phyloP scores from a whole-genome alignment of 2,888 invertebrate genomes.

The Noctua pronuba region DNA sequence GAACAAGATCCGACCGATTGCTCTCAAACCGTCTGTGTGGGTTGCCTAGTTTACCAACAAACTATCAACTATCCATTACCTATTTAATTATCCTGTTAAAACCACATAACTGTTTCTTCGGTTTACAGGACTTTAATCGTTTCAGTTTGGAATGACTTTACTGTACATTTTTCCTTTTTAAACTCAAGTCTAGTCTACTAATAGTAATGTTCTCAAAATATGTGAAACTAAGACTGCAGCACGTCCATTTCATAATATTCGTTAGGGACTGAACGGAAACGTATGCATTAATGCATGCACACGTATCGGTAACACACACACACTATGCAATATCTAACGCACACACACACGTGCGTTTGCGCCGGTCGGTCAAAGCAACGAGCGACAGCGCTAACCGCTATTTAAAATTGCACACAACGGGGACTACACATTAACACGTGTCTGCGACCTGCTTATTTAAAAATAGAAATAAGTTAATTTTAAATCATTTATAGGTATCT shows the following conservation, averaged over 20 bases:
- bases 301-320: constrained; percentile 37
- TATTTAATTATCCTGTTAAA: constrained; percentile 41
- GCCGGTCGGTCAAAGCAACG: constrained; percentile 9
- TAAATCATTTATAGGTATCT: neutral
- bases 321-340: constrained; percentile 7
- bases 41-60: constrained; percentile 26
- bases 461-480: constrained; percentile 30
- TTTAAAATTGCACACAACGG: constrained; percentile 43
- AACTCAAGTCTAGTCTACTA: neutral
- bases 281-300: constrained; percentile 18
- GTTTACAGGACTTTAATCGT: constrained; percentile 5
- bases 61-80: constrained; percentile 36
- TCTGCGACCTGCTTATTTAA: constrained; percentile 20
- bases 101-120: constrained; percentile 18
- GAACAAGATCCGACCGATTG: constrained; percentile 43
- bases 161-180: neutral
- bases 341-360: constrained; percentile 34
- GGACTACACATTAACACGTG: constrained; percentile 27
- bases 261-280: constrained; percentile 39
- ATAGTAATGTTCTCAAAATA: neutral
- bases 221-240: neutral
- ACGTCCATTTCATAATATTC: constrained; percentile 28
- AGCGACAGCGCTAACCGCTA: constrained; percentile 12
- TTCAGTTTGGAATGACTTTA: neutral
- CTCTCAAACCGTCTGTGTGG: constrained; percentile 25